These are phyloP conservation scores for Xestia ashworthii DNA, from an alignment of 2,888 invertebrate genomes.

Conservation along the genomic window DNA sequence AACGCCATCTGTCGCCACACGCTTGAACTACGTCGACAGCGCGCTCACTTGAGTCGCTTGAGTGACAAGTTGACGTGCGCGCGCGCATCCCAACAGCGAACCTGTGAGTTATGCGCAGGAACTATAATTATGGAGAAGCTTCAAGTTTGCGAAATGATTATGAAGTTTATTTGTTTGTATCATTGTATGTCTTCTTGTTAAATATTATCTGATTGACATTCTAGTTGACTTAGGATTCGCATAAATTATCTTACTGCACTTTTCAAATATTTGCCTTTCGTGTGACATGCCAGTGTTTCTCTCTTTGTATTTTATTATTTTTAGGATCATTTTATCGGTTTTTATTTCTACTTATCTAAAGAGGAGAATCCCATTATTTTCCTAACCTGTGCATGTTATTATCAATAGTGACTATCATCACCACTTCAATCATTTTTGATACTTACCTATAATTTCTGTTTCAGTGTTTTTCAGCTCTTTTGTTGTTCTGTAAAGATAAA, in stretches of 20 bases:
- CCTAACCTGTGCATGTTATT: not conserved
- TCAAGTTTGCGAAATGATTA: not conserved
- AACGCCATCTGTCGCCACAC: conserved; percentile 78
- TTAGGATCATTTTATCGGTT: not conserved
- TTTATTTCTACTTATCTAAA: not conserved
- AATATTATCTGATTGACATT: not conserved
- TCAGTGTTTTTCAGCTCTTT: not conserved
- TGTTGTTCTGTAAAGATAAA: not conserved
- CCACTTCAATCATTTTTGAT: too few relatives aligned
- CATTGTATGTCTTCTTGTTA: not conserved
- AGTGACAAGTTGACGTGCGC: conserved; percentile 73
- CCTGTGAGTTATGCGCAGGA: conserved; percentile 43
- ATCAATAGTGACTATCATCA: not conserved
- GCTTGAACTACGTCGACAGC: conserved; percentile 73
- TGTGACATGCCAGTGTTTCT: not conserved
- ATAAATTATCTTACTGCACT: not conserved
- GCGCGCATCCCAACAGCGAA: conserved; percentile 63
- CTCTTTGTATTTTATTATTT: not conserved
- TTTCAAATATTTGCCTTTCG: not conserved
- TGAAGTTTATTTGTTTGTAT: not conserved
- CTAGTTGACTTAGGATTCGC: not conserved
- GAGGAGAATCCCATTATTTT: not conserved
- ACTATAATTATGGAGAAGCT: conserved; percentile 17
- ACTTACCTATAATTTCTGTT: not conserved
- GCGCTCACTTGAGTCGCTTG: conserved; percentile 68